A percentile compares a stretch with the other conserved stretches of the same genome.
Evolutionary conservation across 2,888 invertebrate species (phyloP).

Genomic region (Phyto melanocephala): DNA sequence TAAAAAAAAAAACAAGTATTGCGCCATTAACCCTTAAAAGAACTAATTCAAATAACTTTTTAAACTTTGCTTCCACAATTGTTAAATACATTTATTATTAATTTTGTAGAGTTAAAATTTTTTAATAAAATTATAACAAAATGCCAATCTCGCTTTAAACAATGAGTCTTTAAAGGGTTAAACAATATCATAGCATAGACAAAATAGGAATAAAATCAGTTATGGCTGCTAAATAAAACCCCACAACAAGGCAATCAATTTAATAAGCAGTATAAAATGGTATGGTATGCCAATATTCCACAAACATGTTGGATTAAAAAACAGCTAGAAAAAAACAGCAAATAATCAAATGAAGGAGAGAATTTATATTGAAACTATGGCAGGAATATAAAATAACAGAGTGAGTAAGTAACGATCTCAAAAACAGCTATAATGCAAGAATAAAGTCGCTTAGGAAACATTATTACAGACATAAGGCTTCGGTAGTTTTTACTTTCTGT

Average conservation of each 20-base stretch:
- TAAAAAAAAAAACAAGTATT: background rate
- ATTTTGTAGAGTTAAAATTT: too few species aligned
- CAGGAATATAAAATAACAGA: background rate
- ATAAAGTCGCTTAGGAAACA: too few species aligned
- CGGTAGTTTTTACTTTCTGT: too few species aligned
- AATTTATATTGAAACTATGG: background rate
- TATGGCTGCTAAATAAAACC: constrained; percentile 68
- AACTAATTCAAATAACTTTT: too few species aligned
- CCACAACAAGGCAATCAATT: constrained; percentile 73
- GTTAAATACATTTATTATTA: too few species aligned
- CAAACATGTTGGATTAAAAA: background rate
- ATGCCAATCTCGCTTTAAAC: background rate
- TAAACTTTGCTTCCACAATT: background rate
- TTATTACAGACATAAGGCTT: too few species aligned
- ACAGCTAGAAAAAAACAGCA: background rate
- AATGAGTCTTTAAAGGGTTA: background rate
- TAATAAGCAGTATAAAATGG: constrained; percentile 68
- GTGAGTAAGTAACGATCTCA: background rate
- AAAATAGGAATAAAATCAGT: constrained; percentile 3
- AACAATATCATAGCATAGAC: background rate
- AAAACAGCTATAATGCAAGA: background rate
- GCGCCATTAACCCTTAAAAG: background rate
- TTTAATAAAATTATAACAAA: too few species aligned
- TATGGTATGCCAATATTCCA: constrained; percentile 26
- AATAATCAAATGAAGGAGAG: constrained; percentile 4